Evolutionary conservation across 1,140 invertebrate genomes (phyloP), one percentile per base, ranked within the genome.

Genomic region (Sycophila sp.): DNA sequence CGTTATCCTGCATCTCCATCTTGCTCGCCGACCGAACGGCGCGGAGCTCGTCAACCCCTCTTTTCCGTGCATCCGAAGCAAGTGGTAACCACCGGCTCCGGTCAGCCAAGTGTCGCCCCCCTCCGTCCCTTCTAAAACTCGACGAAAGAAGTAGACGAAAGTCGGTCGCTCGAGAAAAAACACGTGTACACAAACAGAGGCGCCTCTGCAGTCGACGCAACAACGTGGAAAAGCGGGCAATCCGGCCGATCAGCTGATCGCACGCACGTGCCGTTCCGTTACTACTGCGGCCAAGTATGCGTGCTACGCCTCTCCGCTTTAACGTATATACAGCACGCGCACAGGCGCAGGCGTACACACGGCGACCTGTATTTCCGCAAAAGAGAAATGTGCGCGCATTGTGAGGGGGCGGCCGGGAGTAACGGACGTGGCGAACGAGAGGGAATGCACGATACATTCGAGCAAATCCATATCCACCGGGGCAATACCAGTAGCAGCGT

Each of bases 311-410:
- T 17, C 8, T 22, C 15, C 22, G 42, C 42, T 36, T 30, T 36
- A 19, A n/a, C 32, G 45, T 49, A 28, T 13, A 24, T 34, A 30
- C 42, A n/a, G 6, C 47, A 28, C 51, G n/a, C 45, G 26, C n/a
- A 30, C n/a, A 28, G 4, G 38, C 45, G 19, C 22, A 28, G 40
- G 53, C 19, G 62, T 59, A n/a, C n/a, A n/a, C n/a, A n/a, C n/a
- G n/a, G 53, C 45, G 71, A 64, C 49, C 66, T 45, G 73, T 67
- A 70, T 73, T 77, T 71, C 68, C 59, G 59, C 58, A 63, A 69
- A 69, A 63, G 67, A 69, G 56, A 63, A 63, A 49, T 45, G 58
- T 28, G 26, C 24, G 32, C 13, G 11, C 13, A 65, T 45, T 60
- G 58, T 7, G 11, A 26, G 30, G 19, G 19, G 3, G 24, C 19